Conservation (phyloP, 2,113 vertebrate genomes). For the Dromas ardeola region DNA sequence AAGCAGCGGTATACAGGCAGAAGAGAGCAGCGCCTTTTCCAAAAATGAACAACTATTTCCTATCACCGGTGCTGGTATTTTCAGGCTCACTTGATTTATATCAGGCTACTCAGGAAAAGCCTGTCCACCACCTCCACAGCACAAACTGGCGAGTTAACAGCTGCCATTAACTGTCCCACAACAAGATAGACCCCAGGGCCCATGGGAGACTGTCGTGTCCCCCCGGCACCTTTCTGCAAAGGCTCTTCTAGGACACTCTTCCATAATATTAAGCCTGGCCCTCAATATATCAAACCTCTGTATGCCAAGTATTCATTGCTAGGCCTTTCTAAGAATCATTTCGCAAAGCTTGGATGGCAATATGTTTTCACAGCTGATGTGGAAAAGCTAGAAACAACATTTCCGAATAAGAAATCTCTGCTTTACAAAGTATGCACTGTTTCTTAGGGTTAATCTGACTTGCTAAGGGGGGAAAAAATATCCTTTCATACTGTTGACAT, state of each 20-base stretch:
- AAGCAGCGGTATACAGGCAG: neutral
- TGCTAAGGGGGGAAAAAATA: neutral
- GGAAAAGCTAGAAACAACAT: constrained; percentile 42
- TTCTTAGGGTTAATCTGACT: constrained; percentile 22
- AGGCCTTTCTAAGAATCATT: constrained; percentile 41
- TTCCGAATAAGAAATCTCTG: neutral
- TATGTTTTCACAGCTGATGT: constrained; percentile 59
- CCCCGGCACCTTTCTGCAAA: neutral
- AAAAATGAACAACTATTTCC: neutral
- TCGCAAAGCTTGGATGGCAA: constrained; percentile 33
- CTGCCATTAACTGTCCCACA: neutral
- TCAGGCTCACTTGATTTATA: neutral
- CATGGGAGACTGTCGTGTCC: neutral
- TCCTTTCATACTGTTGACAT: neutral
- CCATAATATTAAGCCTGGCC: neutral
- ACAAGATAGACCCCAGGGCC: neutral
- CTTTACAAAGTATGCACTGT: constrained; percentile 34
- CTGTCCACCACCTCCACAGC: neutral
- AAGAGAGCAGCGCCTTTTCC: neutral
- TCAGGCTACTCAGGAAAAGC: neutral
- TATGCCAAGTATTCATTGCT: constrained; percentile 23
- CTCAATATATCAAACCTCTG: neutral
- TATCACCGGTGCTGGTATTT: neutral
- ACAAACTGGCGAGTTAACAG: neutral
- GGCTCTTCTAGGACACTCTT: constrained; percentile 10